Percentiles rank a stretch among this genome's conserved stretches.
These are phyloP conservation scores for Harpagoxenus sublaevis DNA, from an alignment of 2,888 invertebrate species.

Conservation along the genomic window DNA sequence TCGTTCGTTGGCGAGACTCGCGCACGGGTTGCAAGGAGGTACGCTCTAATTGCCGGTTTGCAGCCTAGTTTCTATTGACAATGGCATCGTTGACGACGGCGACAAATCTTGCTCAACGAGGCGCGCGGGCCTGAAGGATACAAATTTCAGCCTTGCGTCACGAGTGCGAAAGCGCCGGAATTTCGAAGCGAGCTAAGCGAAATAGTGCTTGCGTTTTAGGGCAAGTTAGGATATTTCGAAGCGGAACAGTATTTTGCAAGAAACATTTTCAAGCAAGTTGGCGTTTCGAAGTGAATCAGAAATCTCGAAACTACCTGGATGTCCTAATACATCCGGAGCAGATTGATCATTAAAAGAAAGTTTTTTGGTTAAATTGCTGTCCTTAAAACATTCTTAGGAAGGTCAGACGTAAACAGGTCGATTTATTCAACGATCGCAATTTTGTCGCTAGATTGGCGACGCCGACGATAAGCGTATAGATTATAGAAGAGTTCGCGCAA, in stretches of 20 bases:
- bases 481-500: background rate
- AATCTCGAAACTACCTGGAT: background rate
- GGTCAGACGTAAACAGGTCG: background rate
- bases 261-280: background rate
- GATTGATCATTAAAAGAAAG: too few relatives aligned
- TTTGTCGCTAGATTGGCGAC: background rate
- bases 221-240: background rate
- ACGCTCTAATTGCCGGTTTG: constrained; percentile 73
- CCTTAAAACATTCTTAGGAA: background rate
- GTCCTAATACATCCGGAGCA: too few relatives aligned
- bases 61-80: constrained; percentile 72
- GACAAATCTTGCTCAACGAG: constrained; percentile 32
- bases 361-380: too few relatives aligned
- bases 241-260: background rate
- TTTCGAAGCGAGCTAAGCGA: background rate
- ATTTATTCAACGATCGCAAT: background rate
- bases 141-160: constrained; percentile 15
- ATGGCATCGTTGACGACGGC: constrained; percentile 62
- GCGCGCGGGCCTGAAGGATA: constrained; percentile 3
- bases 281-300: constrained; percentile 4
- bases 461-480: background rate
- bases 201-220: background rate
- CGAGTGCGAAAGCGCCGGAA: background rate
- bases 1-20: constrained; percentile 45
- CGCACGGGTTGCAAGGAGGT: constrained; percentile 62